Evolutionary conservation across 1,140 invertebrate species (phyloP), one percentile per base, ranked within the genome.

Genomic region (Temnothorax curvispinosus): DNA sequence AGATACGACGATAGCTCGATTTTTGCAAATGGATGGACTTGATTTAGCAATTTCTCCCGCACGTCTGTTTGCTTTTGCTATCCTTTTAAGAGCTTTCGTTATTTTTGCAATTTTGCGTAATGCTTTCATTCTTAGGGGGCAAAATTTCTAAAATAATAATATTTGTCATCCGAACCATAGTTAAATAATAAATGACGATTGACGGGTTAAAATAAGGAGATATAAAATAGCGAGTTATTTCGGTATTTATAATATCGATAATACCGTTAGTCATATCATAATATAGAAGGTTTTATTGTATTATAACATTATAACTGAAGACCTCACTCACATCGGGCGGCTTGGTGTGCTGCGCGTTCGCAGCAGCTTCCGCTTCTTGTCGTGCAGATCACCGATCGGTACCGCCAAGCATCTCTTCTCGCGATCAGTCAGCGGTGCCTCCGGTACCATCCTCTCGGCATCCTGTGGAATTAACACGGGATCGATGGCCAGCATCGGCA

Each of bases 381-480:
- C 94, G 58, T 89, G 89, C 21, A 93, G 67, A 85, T 95, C 94
- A 15, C 92, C 94, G 38, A 95, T 95, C 54, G 95, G 94, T 47
- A 95, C 95, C 9, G 94, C 93, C 41, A 95, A 88, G 60, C 95
- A 95, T 85, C 94, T 88, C 67, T 95, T 95, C 64, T 95, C 95
- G 2, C 94, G 91, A 88, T 95, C 94, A n/a, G 94, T 95, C 9
- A 95, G 82, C 6, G 91, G 92, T 32, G 54, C n/a, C 4, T 90
- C 56, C 54, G 92, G 91, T 27, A 85, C 13, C 1, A 86, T 21
- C 13, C 86, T 89, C 3, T 92, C 91, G 8, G 15, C 15, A 41
- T 95, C 89, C 67, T 91, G 88, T 3, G 41, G 27, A 18, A 81
- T 86, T 35, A 88, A 27, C 9, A 90, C 47, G 21, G 90, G 82